phyloP scores from a whole-genome alignment of 2,888 invertebrate genomes.

The Polymixis flavicincta region DNA sequence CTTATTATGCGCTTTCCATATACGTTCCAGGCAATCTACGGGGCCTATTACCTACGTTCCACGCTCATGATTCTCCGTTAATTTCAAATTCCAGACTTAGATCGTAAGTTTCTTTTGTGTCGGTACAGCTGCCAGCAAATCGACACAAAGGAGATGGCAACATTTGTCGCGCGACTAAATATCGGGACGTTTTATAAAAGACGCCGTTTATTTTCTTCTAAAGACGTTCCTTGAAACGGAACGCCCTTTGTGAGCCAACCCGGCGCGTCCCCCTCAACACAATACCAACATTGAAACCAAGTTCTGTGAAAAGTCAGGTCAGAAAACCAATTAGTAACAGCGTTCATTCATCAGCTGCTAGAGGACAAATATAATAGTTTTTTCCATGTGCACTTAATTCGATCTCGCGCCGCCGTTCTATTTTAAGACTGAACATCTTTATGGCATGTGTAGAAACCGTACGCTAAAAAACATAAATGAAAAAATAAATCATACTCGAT shows the following conservation, averaged over 20 bases:
- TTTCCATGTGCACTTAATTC: constrained; percentile 73
- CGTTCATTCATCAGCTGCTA: constrained; percentile 78
- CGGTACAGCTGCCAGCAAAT: constrained; percentile 85
- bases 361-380: constrained; percentile 74
- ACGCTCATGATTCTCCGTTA: constrained; percentile 86
- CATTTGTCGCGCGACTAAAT: constrained; percentile 85
- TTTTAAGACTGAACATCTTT: constrained; percentile 80
- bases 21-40: constrained; percentile 87
- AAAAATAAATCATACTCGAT: constrained; percentile 86
- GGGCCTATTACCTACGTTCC: constrained; percentile 84
- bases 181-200: constrained; percentile 84
- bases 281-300: constrained; percentile 74
- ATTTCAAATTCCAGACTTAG: constrained; percentile 84
- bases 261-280: constrained; percentile 74
- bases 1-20: constrained; percentile 90
- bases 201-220: constrained; percentile 81
- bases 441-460: constrained; percentile 78
- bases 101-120: constrained; percentile 84
- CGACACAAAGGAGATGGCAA: constrained; percentile 86
- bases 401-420: constrained; percentile 72
- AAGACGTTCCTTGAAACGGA: constrained; percentile 85
- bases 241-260: constrained; percentile 82
- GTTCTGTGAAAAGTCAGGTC: constrained; percentile 79
- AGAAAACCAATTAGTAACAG: constrained; percentile 80
- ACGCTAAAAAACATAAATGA: constrained; percentile 74